Conservation (phyloP, 2,113 vertebrate genomes). For the Tiliqua scincoides region DNA sequence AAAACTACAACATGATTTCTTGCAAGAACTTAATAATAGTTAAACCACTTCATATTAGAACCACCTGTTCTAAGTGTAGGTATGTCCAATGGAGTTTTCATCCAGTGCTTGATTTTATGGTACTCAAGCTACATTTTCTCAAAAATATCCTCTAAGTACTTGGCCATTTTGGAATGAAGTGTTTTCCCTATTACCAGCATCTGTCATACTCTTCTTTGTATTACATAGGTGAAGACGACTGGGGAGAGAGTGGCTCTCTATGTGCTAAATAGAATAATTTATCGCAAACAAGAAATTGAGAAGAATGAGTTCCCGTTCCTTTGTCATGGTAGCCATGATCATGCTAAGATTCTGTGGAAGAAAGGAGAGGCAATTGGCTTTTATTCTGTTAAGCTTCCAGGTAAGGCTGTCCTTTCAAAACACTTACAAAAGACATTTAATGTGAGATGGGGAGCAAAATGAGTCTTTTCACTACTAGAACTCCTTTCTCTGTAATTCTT, state of each 20-base stretch:
- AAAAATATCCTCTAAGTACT: too few relatives aligned
- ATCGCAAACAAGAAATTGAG: constrained; percentile 87
- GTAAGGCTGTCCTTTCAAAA: constrained; percentile 65
- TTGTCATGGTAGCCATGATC: constrained; percentile 83
- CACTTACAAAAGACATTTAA: not conserved
- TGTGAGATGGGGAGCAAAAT: not conserved
- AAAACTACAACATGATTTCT: not conserved
- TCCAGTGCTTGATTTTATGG: not conserved
- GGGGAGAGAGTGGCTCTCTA: constrained; percentile 92
- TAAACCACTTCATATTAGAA: not conserved
- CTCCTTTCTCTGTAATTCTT: not conserved
- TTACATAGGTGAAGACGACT: constrained; percentile 81
- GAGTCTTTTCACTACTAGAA: not conserved
- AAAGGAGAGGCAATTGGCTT: constrained; percentile 91
- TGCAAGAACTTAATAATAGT: not conserved
- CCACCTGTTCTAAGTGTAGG: too few relatives aligned
- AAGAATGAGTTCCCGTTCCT: constrained; percentile 84
- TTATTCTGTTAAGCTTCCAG: constrained; percentile 90
- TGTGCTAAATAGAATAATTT: constrained; percentile 89
- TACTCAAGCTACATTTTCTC: too few relatives aligned
- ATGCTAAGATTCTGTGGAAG: constrained; percentile 90
- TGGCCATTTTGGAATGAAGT: not conserved
- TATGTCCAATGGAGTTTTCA: not conserved
- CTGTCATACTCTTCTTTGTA: constrained; percentile 31
- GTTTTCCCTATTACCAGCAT: not conserved